These are phyloP conservation scores for Nemurella pictetii DNA, from an alignment of 2,888 invertebrate species.

Conservation along the genomic window DNA sequence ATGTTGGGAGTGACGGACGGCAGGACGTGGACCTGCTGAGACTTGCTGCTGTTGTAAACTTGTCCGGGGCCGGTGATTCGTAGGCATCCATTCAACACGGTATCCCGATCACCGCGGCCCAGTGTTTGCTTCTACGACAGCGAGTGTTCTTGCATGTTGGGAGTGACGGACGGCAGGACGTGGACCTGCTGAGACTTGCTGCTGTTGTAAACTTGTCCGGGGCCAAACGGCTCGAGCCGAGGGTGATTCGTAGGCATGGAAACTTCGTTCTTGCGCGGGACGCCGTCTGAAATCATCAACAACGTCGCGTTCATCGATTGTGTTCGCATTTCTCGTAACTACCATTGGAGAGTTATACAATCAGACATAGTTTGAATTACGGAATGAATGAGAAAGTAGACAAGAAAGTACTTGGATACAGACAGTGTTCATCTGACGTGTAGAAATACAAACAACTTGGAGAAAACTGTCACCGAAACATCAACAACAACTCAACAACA, in stretches of 20 bases:
- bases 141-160: constrained; percentile 17
- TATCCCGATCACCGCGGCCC: no score
- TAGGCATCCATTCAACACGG: no score
- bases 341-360: no score
- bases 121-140: constrained; percentile 11
- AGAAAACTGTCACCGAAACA: no score
- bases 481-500: no score
- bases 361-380: no score
- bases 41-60: constrained; percentile 90
- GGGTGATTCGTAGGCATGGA: constrained; percentile 62
- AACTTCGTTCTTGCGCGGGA: background rate
- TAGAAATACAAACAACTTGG: no score
- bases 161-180: constrained; percentile 62
- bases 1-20: constrained; percentile 49
- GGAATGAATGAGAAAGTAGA: no score
- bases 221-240: constrained; percentile 82
- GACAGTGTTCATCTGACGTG: no score
- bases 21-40: constrained; percentile 87
- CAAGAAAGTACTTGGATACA: no score
- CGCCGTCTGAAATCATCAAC: background rate
- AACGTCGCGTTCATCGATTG: no score
- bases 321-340: no score
- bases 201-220: constrained; percentile 91
- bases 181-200: constrained; percentile 91
- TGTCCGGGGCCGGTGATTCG: constrained; percentile 81